Conservation (phyloP, 2,113 vertebrate genomes). For the Glaucidium brasilianum region DNA sequence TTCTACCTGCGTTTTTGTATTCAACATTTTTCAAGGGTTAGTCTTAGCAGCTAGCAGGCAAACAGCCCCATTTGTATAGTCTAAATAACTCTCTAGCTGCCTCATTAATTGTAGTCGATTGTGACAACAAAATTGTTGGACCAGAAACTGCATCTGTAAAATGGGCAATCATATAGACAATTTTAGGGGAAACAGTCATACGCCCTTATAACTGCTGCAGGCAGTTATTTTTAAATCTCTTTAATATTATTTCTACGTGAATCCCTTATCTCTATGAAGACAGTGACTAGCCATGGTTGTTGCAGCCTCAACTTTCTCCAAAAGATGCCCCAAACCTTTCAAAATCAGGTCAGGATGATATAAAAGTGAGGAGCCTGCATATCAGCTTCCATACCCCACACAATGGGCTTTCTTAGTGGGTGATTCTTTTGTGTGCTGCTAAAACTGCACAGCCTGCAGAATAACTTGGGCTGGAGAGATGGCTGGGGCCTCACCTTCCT, state of each 20-base stretch:
- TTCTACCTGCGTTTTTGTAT: not conserved
- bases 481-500: not conserved
- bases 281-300: not conserved
- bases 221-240: not conserved
- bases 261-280: not conserved
- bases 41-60: not conserved
- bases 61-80: not conserved
- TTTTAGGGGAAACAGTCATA: not conserved
- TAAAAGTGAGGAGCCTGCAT: not conserved
- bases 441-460: not conserved
- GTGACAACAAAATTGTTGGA: not conserved
- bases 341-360: not conserved
- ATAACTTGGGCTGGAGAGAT: not conserved
- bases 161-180: not conserved
- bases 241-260: not conserved
- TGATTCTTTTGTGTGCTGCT: rapidly evolving
- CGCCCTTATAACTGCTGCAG: not conserved
- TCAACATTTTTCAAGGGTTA: not conserved
- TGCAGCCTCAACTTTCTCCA: not conserved
- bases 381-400: not conserved
- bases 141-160: not conserved
- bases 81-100: not conserved
- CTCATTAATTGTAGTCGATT: not conserved
- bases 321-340: not conserved
- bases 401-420: not conserved